A percentile compares a stretch with the other conserved stretches of the same genome.
Evolutionary conservation across 2,113 vertebrate genomes (phyloP).

Genomic region (Tamias sibiricus): DNA sequence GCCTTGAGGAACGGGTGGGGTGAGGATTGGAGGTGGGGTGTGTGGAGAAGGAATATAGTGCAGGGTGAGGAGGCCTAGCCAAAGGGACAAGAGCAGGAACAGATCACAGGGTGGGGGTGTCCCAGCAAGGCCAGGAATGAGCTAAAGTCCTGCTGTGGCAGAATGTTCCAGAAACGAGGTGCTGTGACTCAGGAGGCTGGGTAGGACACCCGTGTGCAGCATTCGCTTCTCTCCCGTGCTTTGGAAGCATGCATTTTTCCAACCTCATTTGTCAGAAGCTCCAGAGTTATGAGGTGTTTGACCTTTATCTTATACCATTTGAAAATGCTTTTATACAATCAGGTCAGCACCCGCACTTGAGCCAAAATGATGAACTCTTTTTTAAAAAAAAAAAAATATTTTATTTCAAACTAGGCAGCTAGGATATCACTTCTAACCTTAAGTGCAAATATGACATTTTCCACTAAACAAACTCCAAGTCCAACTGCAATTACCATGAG

Average conservation of each 20-base stretch:
- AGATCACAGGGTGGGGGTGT: background rate
- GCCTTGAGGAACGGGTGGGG: background rate
- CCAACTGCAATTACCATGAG: background rate
- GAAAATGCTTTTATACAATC: slow-evolving; percentile 41
- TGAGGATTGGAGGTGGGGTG: too few relatives aligned
- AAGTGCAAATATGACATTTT: slow-evolving; percentile 52
- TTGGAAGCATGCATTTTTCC: background rate
- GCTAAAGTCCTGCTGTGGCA: background rate
- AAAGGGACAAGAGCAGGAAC: background rate
- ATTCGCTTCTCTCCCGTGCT: rapidly evolving
- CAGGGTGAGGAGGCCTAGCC: background rate
- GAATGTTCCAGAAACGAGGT: background rate
- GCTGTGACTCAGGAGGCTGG: background rate
- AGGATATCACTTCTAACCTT: slow-evolving; percentile 1
- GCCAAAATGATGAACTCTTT: slow-evolving; percentile 16
- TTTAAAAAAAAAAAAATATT: background rate
- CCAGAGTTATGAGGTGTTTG: slow-evolving; percentile 21
- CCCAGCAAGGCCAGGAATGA: background rate
- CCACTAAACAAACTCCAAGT: slow-evolving; percentile 38
- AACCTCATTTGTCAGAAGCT: slow-evolving; percentile 6
- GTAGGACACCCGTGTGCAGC: rapidly evolving
- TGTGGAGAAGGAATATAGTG: rapidly evolving
- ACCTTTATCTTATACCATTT: slow-evolving; percentile 65
- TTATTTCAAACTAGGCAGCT: background rate
- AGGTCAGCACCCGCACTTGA: slow-evolving; percentile 7